phyloP scores from a whole-genome alignment of 2,797 vertebrate species.

The Gephyroberyx darwinii region DNA sequence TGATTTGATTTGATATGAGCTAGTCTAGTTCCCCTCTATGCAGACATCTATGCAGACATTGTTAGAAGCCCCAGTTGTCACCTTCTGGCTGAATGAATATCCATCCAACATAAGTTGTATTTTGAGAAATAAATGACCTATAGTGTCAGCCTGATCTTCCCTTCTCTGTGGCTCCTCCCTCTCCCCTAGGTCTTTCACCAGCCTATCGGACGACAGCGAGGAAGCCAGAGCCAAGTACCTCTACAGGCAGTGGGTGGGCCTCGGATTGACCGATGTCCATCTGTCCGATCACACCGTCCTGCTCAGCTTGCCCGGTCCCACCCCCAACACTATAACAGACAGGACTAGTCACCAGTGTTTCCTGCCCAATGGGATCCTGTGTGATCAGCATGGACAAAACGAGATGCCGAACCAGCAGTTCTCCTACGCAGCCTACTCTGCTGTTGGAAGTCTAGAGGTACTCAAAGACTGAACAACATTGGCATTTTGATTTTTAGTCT shows the following conservation, averaged over 20 bases:
- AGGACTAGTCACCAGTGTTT: slow-evolving; percentile 84
- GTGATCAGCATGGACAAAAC: slow-evolving; percentile 74
- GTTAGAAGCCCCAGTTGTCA: no score
- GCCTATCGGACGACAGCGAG: slow-evolving; percentile 78
- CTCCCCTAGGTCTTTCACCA: slow-evolving; percentile 81
- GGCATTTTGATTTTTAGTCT: slow-evolving; percentile 16
- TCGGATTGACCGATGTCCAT: slow-evolving; percentile 87
- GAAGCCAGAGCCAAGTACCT: slow-evolving; percentile 81
- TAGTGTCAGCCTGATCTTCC: no score
- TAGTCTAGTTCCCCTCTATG: no score
- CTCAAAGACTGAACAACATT: background rate
- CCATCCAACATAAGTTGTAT: background rate
- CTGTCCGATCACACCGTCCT: slow-evolving; percentile 90
- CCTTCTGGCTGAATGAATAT: no score
- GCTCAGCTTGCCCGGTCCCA: slow-evolving; percentile 85
- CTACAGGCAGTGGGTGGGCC: slow-evolving; percentile 86
- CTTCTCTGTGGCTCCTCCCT: background rate
- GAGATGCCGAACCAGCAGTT: slow-evolving; percentile 66
- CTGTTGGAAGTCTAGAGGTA: slow-evolving; percentile 90
- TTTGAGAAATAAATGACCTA: no score
- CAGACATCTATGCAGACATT: no score
- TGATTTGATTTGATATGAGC: no score
- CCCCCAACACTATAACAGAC: slow-evolving; percentile 87
- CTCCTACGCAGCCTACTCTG: slow-evolving; percentile 92
- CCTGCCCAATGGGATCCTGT: slow-evolving; percentile 86